Conservation (phyloP, 2,797 vertebrate genomes). For the Anas bernieri region DNA sequence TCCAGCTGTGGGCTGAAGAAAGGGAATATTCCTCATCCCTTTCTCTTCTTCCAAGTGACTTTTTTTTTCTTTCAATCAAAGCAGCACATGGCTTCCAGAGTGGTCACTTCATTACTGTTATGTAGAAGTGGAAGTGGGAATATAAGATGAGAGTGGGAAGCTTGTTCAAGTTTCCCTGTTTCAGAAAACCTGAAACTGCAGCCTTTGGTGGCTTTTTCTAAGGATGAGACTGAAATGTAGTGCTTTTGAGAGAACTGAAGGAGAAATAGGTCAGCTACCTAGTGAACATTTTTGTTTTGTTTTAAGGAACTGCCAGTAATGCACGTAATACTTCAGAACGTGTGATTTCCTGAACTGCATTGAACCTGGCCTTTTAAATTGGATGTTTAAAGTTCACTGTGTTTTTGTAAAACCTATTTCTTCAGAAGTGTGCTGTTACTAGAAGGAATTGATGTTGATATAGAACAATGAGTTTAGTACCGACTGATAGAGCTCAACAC, state of each 20-base stretch:
- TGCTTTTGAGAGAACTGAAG: not conserved
- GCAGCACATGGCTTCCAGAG: not conserved
- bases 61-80: not conserved
- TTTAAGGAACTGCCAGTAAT: not conserved
- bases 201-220: not conserved
- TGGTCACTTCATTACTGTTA: not conserved
- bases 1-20: not conserved
- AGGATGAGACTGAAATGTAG: not conserved
- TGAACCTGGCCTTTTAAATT: not conserved
- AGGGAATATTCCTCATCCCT: not conserved
- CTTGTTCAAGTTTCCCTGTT: not conserved
- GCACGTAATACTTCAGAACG: not conserved
- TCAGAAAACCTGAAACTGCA: not conserved
- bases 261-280: not conserved
- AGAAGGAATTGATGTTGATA: not conserved
- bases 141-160: not conserved
- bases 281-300: not conserved
- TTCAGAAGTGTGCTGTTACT: not conserved
- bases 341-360: not conserved
- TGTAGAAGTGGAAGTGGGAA: not conserved
- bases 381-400: not conserved
- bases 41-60: not conserved
- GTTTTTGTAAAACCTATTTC: not conserved
- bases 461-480: not conserved
- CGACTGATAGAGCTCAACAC: not conserved